Evolutionary conservation across 2,797 vertebrate species (phyloP), one percentile per base, ranked within the genome.

Genomic region (Glyptemys insculpta): DNA sequence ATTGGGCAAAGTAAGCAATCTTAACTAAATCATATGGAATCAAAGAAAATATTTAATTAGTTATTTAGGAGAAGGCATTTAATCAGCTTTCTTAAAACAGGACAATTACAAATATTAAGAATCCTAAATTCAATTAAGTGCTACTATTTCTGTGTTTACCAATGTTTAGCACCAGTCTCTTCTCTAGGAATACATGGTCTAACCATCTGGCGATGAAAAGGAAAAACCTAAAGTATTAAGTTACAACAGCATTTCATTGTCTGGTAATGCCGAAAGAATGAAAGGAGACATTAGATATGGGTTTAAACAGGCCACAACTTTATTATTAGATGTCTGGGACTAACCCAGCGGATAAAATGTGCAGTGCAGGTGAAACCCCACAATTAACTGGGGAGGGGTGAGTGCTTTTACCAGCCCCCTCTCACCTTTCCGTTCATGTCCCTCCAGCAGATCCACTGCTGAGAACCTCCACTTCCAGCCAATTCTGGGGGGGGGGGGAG

Each of bases 401-500:
- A 54, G 23, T 54, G 8, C 54, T 54, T 25, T 54, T 54, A 54
- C 53, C 53, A 21, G 8, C 19, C 8, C 9, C 8, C 21, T 23
- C 8, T 4, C 54, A 54, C 54, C 8, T 54, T 54, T 54, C 54
- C 9, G 1, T 54, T 54, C 23, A 25, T 54, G 23, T 54, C 23
- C 8, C 54, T 54, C 21, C 54, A 54, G 54, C 54, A 54, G 54
- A 54, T 54, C 54, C 54, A 54, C 53, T 54, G 53, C 53, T 7
- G 3, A 18, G 53, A 54, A 54, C 53, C 53, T 54, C 19, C 53
- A 54, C 9, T 54, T 54, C 21, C 21, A 23, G 54, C 8, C 50
- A 16, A 50, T 50, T 50, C 50, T 4, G 9, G 9, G 2, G 8
- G 2, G 19, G 21, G 1, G 2, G 19, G 3, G 19, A 7, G 44